Percentiles rank a stretch among this genome's conserved stretches.
These are phyloP conservation scores for Folsomia candida DNA, from an alignment of 2,888 invertebrate species.

Conservation along the genomic window DNA sequence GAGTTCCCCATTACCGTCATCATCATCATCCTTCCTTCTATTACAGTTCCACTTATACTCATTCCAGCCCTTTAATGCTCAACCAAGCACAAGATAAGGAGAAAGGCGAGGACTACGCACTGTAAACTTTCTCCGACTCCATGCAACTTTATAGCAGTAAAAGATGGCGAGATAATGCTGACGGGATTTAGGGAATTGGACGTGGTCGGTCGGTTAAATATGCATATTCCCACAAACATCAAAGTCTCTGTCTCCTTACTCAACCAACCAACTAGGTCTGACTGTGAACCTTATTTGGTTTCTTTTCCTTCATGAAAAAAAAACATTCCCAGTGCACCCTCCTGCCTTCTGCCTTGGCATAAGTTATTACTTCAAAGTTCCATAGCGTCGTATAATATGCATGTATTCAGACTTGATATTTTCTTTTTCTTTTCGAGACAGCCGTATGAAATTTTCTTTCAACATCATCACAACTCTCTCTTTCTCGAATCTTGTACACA, in stretches of 20 bases:
- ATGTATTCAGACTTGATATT: too few species aligned
- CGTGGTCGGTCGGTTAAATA: conserved; percentile 14
- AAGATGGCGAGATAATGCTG: conserved; percentile 17
- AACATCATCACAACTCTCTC: neutral
- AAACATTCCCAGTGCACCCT: too few species aligned
- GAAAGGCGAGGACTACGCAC: too few species aligned
- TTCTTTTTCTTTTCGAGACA: neutral
- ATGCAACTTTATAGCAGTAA: neutral
- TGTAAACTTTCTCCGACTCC: conserved; percentile 1
- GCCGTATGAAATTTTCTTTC: neutral
- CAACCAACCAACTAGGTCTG: too few species aligned
- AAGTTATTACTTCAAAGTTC: too few species aligned
- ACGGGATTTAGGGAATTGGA: conserved; percentile 16
- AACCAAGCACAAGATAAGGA: too few species aligned
- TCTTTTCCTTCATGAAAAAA: too few species aligned
- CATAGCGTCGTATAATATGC: too few species aligned
- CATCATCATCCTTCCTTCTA: too few species aligned
- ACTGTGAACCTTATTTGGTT: too few species aligned
- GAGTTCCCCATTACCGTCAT: too few species aligned
- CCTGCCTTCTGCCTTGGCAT: too few species aligned
- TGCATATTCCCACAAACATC: conserved; percentile 13
- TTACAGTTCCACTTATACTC: neutral
- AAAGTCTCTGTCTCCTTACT: conserved; percentile 9
- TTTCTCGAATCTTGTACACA: neutral
- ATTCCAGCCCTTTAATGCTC: neutral